A percentile compares a stretch with the other conserved stretches of the same genome.
phyloP scores from a whole-genome alignment of 2,113 vertebrate species.

The Nesoenas mayeri region DNA sequence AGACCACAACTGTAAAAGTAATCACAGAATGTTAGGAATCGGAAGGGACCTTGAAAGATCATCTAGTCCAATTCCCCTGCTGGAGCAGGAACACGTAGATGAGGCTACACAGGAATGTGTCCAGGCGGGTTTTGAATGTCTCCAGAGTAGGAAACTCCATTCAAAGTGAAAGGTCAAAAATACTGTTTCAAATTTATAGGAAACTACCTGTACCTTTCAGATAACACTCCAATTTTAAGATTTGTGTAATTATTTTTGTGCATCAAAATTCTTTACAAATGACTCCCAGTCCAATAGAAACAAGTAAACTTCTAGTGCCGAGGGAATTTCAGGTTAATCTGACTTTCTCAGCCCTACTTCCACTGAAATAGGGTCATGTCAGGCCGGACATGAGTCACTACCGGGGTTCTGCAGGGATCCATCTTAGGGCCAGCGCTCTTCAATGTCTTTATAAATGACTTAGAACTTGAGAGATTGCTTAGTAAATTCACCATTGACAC shows the following conservation, averaged over 20 bases:
- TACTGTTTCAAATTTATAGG: not conserved
- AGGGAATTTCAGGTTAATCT: not conserved
- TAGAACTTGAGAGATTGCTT: no score
- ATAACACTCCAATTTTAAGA: not conserved
- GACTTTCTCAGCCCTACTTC: not conserved
- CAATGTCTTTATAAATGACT: no score
- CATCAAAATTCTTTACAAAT: not conserved
- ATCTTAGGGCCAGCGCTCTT: no score
- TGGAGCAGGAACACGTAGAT: no score
- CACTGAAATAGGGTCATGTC: no score
- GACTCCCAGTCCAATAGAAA: not conserved
- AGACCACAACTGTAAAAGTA: not conserved
- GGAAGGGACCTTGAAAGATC: no score
- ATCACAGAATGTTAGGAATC: not conserved
- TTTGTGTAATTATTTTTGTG: not conserved
- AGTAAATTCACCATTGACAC: no score
- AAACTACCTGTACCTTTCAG: not conserved
- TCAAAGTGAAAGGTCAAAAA: not conserved
- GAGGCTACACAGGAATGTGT: no score
- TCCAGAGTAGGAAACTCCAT: not conserved
- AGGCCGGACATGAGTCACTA: no score
- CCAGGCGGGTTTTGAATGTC: no score
- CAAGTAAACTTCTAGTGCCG: not conserved
- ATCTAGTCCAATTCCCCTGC: no score
- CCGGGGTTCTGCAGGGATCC: no score